A percentile compares a stretch with the other conserved stretches of the same genome.
Conservation (phyloP, 2,797 vertebrate genomes). For the Lates japonicus region DNA sequence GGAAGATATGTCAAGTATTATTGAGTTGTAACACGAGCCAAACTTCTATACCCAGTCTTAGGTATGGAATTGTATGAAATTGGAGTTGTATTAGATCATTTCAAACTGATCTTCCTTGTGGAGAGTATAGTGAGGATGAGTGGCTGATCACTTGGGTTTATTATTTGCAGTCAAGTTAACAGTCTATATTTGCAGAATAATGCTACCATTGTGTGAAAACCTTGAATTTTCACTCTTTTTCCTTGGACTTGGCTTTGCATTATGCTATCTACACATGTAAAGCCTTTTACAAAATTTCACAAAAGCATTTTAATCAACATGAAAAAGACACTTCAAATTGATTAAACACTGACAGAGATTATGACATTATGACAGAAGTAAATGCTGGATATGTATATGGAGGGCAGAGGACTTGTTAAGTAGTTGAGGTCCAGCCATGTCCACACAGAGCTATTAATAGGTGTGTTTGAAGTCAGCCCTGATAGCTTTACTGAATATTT, state of each 20-base stretch:
- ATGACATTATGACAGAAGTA: neutral
- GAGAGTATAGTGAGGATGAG: neutral
- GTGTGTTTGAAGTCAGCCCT: constrained; percentile 45
- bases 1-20: neutral
- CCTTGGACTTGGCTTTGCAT: neutral
- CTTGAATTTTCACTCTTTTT: neutral
- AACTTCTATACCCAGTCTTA: neutral
- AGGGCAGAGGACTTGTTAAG: constrained; percentile 1
- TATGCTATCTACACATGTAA: neutral
- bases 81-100: too few relatives aligned
- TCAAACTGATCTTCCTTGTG: neutral
- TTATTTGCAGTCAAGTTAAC: constrained; percentile 4
- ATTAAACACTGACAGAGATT: neutral
- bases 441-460: constrained; percentile 28
- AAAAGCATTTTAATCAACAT: neutral
- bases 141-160: neutral
- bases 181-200: neutral
- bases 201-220: constrained; percentile 1
- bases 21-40: neutral
- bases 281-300: neutral
- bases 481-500: constrained; percentile 21
- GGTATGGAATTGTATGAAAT: neutral
- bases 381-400: neutral
- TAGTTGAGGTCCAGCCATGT: neutral
- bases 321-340: neutral